Conservation (phyloP, 2,888 invertebrate species). For the Epicampocera succincta region DNA sequence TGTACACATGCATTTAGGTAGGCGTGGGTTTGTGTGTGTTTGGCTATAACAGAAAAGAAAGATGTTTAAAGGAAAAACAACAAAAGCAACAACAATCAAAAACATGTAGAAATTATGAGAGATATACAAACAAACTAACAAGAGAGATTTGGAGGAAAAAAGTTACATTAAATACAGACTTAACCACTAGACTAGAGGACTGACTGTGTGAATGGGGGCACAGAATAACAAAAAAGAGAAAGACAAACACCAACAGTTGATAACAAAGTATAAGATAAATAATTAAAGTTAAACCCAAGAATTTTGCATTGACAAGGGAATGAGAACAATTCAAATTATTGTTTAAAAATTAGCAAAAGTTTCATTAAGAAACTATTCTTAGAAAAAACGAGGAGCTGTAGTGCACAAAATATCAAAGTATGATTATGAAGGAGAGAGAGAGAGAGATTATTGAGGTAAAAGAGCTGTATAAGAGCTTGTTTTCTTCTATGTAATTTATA, state of each 20-base stretch:
- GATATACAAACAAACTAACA: conserved; percentile 36
- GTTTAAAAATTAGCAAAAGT: conserved; percentile 2
- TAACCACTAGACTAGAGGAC: no score
- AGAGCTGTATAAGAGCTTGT: conserved; percentile 45
- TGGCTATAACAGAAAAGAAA: conserved; percentile 42
- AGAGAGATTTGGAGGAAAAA: conserved; percentile 12
- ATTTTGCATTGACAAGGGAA: background rate
- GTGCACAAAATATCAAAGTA: background rate
- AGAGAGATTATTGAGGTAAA: background rate
- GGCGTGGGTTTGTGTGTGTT: no score
- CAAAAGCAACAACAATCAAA: conserved; percentile 22
- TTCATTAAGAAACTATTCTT: background rate
- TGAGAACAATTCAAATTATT: background rate
- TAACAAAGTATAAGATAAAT: background rate
- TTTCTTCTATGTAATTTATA: background rate
- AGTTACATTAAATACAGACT: no score
- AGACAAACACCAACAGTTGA: no score
- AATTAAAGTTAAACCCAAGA: background rate
- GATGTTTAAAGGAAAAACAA: conserved; percentile 35
- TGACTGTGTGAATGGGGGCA: no score
- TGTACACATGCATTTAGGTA: no score
- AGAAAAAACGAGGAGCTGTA: background rate
- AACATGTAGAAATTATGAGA: conserved; percentile 25
- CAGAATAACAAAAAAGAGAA: no score
- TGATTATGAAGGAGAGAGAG: conserved; percentile 3